These are phyloP conservation scores for Cirrhinus mrigala DNA, from an alignment of 2,797 vertebrate species.

Conservation along the genomic window DNA sequence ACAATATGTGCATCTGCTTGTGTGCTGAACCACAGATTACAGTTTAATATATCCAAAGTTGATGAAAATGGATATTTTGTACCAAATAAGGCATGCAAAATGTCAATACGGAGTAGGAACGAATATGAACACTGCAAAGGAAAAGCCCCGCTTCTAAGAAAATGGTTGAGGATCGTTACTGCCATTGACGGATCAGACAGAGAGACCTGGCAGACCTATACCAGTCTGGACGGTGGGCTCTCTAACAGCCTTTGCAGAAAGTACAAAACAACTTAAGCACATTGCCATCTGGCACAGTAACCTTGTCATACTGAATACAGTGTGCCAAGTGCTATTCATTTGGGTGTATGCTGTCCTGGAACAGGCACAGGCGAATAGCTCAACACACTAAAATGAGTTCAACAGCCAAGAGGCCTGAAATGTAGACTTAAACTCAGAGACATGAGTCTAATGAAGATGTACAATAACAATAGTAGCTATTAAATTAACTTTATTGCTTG, in stretches of 20 bases:
- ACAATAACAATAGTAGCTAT: slow-evolving; percentile 15
- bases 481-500: slow-evolving; percentile 30
- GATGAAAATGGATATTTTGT: slow-evolving; percentile 11
- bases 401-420: slow-evolving; percentile 40
- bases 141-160: slow-evolving; percentile 37
- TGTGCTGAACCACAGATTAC: slow-evolving; percentile 45
- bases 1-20: slow-evolving; percentile 40
- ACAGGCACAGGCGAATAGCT: slow-evolving; percentile 25
- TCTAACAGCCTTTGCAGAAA: slow-evolving; percentile 51
- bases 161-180: slow-evolving; percentile 20
- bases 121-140: slow-evolving; percentile 9
- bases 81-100: slow-evolving; percentile 28
- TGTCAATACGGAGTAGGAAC: neutral
- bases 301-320: slow-evolving; percentile 34
- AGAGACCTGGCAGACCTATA: slow-evolving; percentile 24
- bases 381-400: slow-evolving; percentile 33
- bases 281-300: slow-evolving; percentile 51
- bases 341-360: slow-evolving; percentile 33
- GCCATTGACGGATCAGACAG: slow-evolving; percentile 12
- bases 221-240: slow-evolving; percentile 25
- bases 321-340: slow-evolving; percentile 49
- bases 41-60: slow-evolving; percentile 33
- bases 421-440: slow-evolving; percentile 36
- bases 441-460: slow-evolving; percentile 39
- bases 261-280: slow-evolving; percentile 38